A percentile compares a stretch with the other conserved stretches of the same genome.
These are phyloP conservation scores for Eugnorisma glareosa DNA, from an alignment of 2,888 invertebrate species.

Conservation along the genomic window DNA sequence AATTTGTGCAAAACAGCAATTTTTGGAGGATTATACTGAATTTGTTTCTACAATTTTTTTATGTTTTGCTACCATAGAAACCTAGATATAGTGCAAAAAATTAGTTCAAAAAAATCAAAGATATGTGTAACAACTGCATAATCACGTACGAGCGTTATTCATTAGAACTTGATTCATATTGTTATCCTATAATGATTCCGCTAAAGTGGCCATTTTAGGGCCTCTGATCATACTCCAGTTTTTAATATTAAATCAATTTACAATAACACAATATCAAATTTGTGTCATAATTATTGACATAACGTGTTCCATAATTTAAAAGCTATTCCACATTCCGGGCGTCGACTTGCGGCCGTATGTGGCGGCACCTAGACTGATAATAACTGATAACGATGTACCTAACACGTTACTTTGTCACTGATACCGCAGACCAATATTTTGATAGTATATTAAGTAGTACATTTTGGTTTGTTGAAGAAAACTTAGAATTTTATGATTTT, in stretches of 20 bases:
- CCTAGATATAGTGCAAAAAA: too few relatives aligned
- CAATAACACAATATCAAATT: constrained; percentile 8
- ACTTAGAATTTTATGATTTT: not conserved
- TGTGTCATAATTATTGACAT: constrained; percentile 46
- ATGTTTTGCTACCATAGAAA: too few relatives aligned
- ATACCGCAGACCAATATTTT: constrained; percentile 52
- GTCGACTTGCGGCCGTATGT: constrained; percentile 49
- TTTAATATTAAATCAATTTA: not conserved
- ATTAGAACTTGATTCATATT: too few relatives aligned
- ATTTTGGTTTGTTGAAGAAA: constrained; percentile 14
- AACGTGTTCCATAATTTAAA: constrained; percentile 49
- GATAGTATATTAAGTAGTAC: constrained; percentile 18
- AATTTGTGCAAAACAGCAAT: too few relatives aligned
- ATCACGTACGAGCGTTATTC: too few relatives aligned
- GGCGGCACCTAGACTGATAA: constrained; percentile 57
- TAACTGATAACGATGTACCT: constrained; percentile 56
- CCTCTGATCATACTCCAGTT: too few relatives aligned
- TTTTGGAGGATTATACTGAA: too few relatives aligned
- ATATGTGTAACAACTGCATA: too few relatives aligned
- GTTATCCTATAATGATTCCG: too few relatives aligned
- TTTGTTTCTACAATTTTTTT: too few relatives aligned
- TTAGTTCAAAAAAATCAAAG: too few relatives aligned
- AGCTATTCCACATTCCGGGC: constrained; percentile 57
- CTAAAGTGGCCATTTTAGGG: too few relatives aligned
- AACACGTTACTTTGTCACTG: constrained; percentile 38